Evolutionary conservation across 2,888 invertebrate species (phyloP).

Genomic region (Eumacrocentrus americanus): DNA sequence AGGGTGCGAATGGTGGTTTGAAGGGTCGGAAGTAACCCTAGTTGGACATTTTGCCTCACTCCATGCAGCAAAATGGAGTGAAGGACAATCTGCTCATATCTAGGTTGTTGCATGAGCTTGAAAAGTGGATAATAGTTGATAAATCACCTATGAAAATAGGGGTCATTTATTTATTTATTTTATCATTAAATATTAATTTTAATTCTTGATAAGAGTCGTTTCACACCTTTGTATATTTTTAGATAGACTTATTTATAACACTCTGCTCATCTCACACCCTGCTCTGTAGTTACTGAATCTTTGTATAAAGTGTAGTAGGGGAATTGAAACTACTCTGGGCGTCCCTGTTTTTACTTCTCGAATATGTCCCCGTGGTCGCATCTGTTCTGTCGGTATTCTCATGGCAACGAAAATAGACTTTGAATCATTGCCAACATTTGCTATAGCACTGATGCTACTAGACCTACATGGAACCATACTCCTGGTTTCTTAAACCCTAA

Average conservation of each 20-base stretch:
- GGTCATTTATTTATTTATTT: too few relatives aligned
- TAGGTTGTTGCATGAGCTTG: too few relatives aligned
- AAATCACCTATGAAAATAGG: too few relatives aligned
- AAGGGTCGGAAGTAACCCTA: conserved; percentile 21
- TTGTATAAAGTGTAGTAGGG: background rate
- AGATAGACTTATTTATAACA: background rate
- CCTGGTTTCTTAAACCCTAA: too few relatives aligned
- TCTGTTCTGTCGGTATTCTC: conserved; percentile 38
- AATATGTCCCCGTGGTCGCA: conserved; percentile 29
- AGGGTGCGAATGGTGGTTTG: conserved; percentile 16
- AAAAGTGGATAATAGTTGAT: too few relatives aligned
- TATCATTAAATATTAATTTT: too few relatives aligned
- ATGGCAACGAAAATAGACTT: conserved; percentile 51
- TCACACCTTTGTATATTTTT: too few relatives aligned
- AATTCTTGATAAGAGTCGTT: too few relatives aligned
- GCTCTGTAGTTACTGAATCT: conserved; percentile 13
- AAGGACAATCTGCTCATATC: too few relatives aligned
- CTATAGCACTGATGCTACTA: conserved; percentile 34
- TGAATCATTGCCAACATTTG: conserved; percentile 49
- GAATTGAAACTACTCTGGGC: background rate
- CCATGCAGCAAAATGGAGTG: too few relatives aligned
- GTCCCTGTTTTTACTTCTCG: conserved; percentile 21
- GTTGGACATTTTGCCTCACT: conserved; percentile 26
- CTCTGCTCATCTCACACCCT: background rate
- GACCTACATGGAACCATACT: too few relatives aligned